Evolutionary conservation across 2,113 vertebrate genomes (phyloP).

Genomic region (Andinoacara biseriatus): DNA sequence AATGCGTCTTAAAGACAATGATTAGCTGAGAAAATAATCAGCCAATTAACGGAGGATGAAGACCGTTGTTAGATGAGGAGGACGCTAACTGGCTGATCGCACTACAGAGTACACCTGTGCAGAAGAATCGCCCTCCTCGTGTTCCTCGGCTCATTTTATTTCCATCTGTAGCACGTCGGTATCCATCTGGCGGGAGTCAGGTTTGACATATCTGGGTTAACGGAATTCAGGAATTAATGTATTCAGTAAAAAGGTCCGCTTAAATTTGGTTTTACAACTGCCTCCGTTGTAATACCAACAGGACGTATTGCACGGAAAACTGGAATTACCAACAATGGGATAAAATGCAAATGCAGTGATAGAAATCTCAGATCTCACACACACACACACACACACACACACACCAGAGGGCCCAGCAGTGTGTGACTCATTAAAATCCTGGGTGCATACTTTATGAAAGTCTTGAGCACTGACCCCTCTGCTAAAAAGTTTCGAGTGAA

Average conservation of each 20-base stretch:
- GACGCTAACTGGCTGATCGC: background rate
- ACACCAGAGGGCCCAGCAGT: slow-evolving; percentile 6
- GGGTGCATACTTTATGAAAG: slow-evolving; percentile 46
- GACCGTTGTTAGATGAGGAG: background rate
- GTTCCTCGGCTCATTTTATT: background rate
- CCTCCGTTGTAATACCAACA: background rate
- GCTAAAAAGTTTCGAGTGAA: slow-evolving; percentile 58
- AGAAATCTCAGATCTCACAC: background rate
- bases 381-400: background rate
- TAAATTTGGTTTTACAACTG: background rate
- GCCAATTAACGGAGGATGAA: background rate
- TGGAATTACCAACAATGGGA: background rate
- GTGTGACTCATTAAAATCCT: slow-evolving; percentile 61
- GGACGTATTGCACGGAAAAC: background rate
- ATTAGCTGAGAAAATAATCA: background rate
- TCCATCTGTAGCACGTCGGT: background rate
- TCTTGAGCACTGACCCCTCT: slow-evolving; percentile 51
- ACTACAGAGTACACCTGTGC: background rate
- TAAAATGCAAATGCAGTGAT: slow-evolving; percentile 43
- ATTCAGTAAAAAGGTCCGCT: background rate
- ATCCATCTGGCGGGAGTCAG: background rate
- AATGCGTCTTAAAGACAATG: background rate
- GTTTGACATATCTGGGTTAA: background rate
- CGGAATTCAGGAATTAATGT: background rate
- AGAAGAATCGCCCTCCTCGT: background rate